A percentile compares a stretch with the other conserved stretches of the same genome.
Evolutionary conservation across 2,888 invertebrate species (phyloP).

Genomic region (Spisula subtruncata): DNA sequence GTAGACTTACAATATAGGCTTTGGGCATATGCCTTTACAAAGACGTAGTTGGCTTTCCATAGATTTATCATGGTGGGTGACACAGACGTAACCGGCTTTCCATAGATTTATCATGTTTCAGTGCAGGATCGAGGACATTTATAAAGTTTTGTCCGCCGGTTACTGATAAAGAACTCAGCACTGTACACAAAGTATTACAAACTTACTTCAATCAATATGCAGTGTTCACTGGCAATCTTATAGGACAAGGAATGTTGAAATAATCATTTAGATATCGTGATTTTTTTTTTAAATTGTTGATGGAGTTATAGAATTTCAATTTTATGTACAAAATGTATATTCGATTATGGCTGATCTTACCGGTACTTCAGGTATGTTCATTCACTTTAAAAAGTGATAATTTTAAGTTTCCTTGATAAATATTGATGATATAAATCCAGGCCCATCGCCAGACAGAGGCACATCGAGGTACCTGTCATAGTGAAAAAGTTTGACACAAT

Average conservation of each 20-base stretch:
- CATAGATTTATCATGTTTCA: neutral
- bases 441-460: neutral
- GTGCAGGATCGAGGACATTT: neutral
- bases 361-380: neutral
- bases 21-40: too few relatives aligned
- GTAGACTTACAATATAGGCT: too few relatives aligned
- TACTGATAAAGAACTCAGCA: neutral
- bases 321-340: neutral
- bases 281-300: neutral
- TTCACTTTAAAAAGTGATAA: neutral
- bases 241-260: neutral
- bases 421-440: too few relatives aligned
- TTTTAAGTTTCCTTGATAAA: neutral
- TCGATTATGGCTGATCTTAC: neutral
- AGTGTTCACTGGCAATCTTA: neutral
- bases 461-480: neutral
- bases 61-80: too few relatives aligned
- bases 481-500: neutral
- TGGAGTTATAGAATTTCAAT: neutral
- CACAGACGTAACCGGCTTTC: neutral
- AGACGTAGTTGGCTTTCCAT: too few relatives aligned
- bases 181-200: too few relatives aligned
- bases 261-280: neutral
- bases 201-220: neutral
- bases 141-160: neutral